Conservation (phyloP, 2,888 invertebrate species). For the Crocallis elinguaria region DNA sequence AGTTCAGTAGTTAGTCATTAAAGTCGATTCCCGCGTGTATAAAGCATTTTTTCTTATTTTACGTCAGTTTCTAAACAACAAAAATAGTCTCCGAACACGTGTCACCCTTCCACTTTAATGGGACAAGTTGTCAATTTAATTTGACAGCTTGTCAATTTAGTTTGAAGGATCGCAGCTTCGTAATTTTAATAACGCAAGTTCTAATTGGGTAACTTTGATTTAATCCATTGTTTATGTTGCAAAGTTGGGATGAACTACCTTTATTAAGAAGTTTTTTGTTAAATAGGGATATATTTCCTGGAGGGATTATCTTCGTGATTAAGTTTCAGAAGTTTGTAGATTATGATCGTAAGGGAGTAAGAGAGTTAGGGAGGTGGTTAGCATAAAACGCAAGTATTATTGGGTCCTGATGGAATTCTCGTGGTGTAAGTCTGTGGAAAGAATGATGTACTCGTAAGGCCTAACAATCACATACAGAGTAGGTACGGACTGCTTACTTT, state of each 20-base stretch:
- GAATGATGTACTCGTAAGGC: no score
- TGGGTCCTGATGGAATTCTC: no score
- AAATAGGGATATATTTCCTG: conserved; percentile 17
- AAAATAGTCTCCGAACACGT: conserved; percentile 35
- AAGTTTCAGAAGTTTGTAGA: conserved; percentile 4
- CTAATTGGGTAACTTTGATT: conserved; percentile 46
- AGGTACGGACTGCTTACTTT: no score
- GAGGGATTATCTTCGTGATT: conserved; percentile 9
- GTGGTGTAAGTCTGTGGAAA: no score
- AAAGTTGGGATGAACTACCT: conserved; percentile 27
- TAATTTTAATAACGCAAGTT: conserved; percentile 49
- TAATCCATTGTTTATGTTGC: conserved; percentile 31
- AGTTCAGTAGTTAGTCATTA: no score
- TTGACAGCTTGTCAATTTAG: conserved; percentile 44
- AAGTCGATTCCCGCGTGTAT: no score
- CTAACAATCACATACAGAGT: no score
- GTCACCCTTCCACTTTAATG: conserved; percentile 31
- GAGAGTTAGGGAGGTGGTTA: not conserved
- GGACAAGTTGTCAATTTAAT: conserved; percentile 41
- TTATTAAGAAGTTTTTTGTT: conserved; percentile 26
- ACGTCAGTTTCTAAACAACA: not conserved
- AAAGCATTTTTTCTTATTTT: not conserved
- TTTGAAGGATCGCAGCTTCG: conserved; percentile 30
- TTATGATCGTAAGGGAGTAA: not conserved
- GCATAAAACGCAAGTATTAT: no score